These are phyloP conservation scores for Peromyscus nudipes DNA, from an alignment of 2,797 vertebrate genomes.

Conservation along the genomic window DNA sequence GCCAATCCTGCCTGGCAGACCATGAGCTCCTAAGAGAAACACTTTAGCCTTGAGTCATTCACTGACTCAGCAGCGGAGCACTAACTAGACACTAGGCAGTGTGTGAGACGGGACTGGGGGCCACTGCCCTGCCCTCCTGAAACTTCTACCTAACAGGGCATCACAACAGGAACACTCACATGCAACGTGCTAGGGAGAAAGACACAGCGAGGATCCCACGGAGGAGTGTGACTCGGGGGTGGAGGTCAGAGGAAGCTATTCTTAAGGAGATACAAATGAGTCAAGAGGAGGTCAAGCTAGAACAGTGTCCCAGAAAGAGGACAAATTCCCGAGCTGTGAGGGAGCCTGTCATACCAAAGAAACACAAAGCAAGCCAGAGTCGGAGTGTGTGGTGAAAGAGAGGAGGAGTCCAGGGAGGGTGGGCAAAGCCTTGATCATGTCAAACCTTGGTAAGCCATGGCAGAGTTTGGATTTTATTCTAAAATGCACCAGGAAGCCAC, in stretches of 20 bases:
- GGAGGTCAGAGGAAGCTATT: constrained; percentile 27
- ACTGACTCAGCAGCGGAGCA: not conserved
- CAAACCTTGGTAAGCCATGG: not conserved
- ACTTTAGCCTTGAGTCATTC: not conserved
- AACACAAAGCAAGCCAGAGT: not conserved
- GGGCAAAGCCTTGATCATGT: not conserved
- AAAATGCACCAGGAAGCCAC: constrained; percentile 15
- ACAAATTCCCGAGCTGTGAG: not conserved
- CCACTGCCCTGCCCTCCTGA: not conserved
- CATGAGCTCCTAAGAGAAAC: not conserved
- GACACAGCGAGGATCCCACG: not conserved
- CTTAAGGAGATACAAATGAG: not conserved
- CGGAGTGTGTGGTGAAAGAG: not conserved
- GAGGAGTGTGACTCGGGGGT: not conserved
- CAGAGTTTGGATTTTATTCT: constrained; percentile 34
- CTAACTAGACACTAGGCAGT: not conserved
- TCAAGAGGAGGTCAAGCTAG: not conserved
- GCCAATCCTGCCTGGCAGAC: not conserved
- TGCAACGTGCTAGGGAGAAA: not conserved
- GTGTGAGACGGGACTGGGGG: not conserved
- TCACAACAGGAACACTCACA: not conserved
- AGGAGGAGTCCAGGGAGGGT: not conserved
- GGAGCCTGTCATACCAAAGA: not conserved
- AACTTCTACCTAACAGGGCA: constrained; percentile 31
- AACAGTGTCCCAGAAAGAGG: not conserved